Conservation (phyloP, 1,140 invertebrate species). For the Maniola jurtina region DNA sequence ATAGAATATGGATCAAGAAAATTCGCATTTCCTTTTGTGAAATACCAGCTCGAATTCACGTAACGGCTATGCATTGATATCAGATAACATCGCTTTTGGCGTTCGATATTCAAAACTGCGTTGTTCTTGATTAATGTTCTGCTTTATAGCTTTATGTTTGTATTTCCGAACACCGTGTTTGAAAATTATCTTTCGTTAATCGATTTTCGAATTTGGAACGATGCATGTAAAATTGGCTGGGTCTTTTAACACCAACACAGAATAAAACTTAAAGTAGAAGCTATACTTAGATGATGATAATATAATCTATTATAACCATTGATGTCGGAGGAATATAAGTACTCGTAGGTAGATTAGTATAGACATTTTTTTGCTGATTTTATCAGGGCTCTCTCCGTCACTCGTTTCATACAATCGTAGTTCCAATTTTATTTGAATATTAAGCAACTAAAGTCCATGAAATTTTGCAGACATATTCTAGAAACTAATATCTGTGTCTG, state of each 20-base stretch:
- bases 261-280: conserved; percentile 9
- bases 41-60: conserved; percentile 42
- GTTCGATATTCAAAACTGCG: conserved; percentile 70
- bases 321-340: too few relatives aligned
- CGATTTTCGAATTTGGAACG: conserved; percentile 4
- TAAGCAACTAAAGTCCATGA: too few relatives aligned
- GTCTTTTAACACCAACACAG: background rate
- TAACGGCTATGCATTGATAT: conserved; percentile 52
- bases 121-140: conserved; percentile 70
- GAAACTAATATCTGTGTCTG: too few relatives aligned
- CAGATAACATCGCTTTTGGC: conserved; percentile 60
- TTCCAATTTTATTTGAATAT: too few relatives aligned
- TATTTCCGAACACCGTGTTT: conserved; percentile 35
- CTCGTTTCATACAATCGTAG: too few relatives aligned
- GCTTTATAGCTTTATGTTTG: conserved; percentile 55
- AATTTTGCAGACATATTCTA: too few relatives aligned
- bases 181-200: conserved; percentile 30
- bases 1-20: conserved; percentile 23
- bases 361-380: too few relatives aligned
- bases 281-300: too few relatives aligned
- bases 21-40: conserved; percentile 33
- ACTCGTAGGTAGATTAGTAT: too few relatives aligned
- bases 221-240: background rate
- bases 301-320: too few relatives aligned
- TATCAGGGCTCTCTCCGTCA: too few relatives aligned